Percentiles rank a stretch among this genome's conserved stretches.
These are phyloP conservation scores for Pangasius sanitwongsei DNA, from an alignment of 2,797 vertebrate species.

Conservation along the genomic window DNA sequence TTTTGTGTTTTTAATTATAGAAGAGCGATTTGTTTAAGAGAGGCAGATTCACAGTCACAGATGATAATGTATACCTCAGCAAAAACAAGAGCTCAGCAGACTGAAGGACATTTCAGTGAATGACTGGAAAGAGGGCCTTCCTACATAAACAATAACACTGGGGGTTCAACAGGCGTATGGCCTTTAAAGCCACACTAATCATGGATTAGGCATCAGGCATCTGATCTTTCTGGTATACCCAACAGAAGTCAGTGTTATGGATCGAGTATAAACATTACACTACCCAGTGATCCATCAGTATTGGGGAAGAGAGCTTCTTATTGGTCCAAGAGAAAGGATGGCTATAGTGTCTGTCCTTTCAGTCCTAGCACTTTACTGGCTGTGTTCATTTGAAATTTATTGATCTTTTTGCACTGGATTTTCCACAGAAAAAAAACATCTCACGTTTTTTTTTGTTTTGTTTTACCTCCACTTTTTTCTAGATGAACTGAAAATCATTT, in stretches of 20 bases:
- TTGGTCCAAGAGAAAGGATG: conserved; percentile 39
- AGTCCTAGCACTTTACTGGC: conserved; percentile 89
- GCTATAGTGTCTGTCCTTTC: conserved; percentile 67
- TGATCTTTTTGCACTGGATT: conserved; percentile 80
- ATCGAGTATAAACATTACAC: conserved; percentile 21
- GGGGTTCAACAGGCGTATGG: neutral
- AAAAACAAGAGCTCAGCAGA: conserved; percentile 50
- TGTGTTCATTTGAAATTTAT: conserved; percentile 79
- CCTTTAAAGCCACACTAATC: conserved; percentile 25
- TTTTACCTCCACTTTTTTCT: conserved; percentile 75
- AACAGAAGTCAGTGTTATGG: conserved; percentile 32
- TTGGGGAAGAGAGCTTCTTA: conserved; percentile 50
- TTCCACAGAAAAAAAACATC: conserved; percentile 77
- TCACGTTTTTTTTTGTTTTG: conserved; percentile 72
- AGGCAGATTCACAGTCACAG: conserved; percentile 54
- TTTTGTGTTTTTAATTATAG: conserved; percentile 57
- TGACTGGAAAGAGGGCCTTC: neutral
- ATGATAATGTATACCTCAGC: conserved; percentile 70
- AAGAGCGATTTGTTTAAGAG: conserved; percentile 57
- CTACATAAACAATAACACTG: neutral
- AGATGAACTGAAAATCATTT: conserved; percentile 66
- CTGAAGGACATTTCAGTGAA: conserved; percentile 54
- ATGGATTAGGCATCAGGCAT: neutral
- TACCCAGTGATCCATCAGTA: conserved; percentile 31
- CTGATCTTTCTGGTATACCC: conserved; percentile 9